These are phyloP conservation scores for Mugil cephalus DNA, from an alignment of 2,113 vertebrate species.

Conservation along the genomic window DNA sequence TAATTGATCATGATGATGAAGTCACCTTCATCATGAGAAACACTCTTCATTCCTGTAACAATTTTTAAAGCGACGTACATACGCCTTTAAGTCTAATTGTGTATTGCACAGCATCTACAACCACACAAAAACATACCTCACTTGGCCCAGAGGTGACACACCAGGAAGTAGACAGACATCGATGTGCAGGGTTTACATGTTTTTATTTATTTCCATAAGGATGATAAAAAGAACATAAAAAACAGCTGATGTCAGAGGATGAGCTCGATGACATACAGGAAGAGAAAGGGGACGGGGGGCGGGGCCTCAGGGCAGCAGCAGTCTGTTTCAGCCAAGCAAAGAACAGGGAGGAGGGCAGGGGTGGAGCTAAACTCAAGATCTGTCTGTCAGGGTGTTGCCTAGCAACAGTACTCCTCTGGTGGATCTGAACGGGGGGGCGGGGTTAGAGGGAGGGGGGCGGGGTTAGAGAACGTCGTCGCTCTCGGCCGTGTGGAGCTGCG, in stretches of 20 bases:
- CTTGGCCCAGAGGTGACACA: too few relatives aligned
- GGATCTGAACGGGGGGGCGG: conserved; percentile 22
- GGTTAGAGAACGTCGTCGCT: conserved; percentile 94
- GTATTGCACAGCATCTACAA: too few relatives aligned
- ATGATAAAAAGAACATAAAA: conserved; percentile 72
- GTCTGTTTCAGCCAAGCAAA: conserved; percentile 63
- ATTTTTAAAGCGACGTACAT: too few relatives aligned
- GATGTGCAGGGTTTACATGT: conserved; percentile 37
- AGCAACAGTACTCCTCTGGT: conserved; percentile 55
- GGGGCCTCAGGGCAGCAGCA: conserved; percentile 56
- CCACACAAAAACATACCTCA: too few relatives aligned
- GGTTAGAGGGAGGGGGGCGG: conserved; percentile 2
- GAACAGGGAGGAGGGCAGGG: not conserved
- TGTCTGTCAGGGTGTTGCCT: conserved; percentile 39
- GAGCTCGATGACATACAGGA: conserved; percentile 23
- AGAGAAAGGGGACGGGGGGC: not conserved
- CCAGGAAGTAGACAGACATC: conserved; percentile 10
- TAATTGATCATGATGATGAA: too few relatives aligned
- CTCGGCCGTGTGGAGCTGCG: conserved; percentile 96
- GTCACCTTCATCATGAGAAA: too few relatives aligned
- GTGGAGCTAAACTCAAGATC: conserved; percentile 48
- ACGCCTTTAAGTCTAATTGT: too few relatives aligned
- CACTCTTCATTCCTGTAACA: too few relatives aligned
- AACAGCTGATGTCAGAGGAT: conserved; percentile 62
- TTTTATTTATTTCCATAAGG: conserved; percentile 72